Conservation (phyloP, 2,888 invertebrate genomes). For the Neuroscelio doddi region DNA sequence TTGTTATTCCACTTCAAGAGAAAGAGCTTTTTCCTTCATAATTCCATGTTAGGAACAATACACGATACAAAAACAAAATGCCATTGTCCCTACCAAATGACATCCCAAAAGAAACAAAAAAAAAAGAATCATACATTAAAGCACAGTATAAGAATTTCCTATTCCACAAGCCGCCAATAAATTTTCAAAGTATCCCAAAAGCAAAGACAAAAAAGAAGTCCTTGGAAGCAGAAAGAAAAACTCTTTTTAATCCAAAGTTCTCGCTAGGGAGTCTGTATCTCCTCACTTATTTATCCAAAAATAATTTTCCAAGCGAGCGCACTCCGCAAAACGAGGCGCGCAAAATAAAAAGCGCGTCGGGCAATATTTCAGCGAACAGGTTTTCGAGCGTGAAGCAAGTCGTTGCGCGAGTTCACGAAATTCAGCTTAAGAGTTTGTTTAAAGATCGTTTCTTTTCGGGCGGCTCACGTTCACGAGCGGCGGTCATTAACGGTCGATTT, state of each 20-base stretch:
- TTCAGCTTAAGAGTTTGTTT: constrained; percentile 43
- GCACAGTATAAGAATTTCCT: too few relatives aligned
- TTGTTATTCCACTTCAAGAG: constrained; percentile 12
- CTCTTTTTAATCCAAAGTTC: constrained; percentile 24
- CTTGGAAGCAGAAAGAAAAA: constrained; percentile 14
- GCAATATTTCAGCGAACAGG: constrained; percentile 45
- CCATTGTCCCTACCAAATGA: too few relatives aligned
- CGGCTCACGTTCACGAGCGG: constrained; percentile 35
- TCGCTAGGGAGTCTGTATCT: constrained; percentile 8
- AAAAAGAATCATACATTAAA: too few relatives aligned
- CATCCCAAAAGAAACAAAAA: too few relatives aligned
- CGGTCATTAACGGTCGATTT: constrained; percentile 51
- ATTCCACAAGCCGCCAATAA: constrained; percentile 17
- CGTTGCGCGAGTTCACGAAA: constrained; percentile 43
- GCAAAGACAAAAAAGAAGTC: constrained; percentile 22
- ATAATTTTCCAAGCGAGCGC: constrained; percentile 41
- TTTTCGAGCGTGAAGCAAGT: constrained; percentile 30
- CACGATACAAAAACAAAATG: too few relatives aligned
- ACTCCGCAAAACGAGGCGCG: constrained; percentile 25
- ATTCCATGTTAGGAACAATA: not conserved
- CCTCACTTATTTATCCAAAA: constrained; percentile 32
- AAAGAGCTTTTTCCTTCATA: not conserved
- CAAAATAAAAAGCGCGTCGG: constrained; percentile 14
- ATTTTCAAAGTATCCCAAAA: constrained; percentile 22
- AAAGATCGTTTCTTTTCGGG: constrained; percentile 39